Evolutionary conservation across 2,797 vertebrate genomes (phyloP).

Genomic region (Picus viridis): DNA sequence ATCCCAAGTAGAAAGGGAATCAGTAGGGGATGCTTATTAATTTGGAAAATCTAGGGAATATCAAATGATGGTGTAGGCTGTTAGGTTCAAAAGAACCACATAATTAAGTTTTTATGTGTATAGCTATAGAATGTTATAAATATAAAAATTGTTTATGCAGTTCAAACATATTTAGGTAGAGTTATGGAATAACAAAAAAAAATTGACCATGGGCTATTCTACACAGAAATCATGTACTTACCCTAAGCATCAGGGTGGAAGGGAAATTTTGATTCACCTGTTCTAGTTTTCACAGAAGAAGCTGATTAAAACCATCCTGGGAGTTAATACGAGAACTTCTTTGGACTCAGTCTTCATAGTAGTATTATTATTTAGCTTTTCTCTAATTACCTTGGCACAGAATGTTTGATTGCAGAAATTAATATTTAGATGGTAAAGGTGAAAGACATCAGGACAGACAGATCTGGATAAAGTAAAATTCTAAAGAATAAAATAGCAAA

Average conservation of each 20-base stretch:
- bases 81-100: neutral
- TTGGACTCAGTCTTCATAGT: neutral
- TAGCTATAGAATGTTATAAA: neutral
- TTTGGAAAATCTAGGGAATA: neutral
- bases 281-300: neutral
- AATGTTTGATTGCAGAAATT: neutral
- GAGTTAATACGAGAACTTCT: neutral
- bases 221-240: neutral
- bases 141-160: neutral
- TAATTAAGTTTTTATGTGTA: neutral
- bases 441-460: neutral
- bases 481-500: constrained; percentile 3
- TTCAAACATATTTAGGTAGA: neutral
- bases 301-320: neutral
- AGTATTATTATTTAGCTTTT: constrained; percentile 13
- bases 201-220: neutral
- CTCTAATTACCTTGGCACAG: neutral
- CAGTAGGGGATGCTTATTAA: neutral
- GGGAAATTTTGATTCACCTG: neutral
- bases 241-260: neutral
- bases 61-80: neutral
- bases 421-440: constrained; percentile 17
- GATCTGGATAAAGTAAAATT: neutral
- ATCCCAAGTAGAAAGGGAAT: neutral
- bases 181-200: neutral